These are phyloP conservation scores for Bradypodion pumilum DNA, from an alignment of 2,797 vertebrate species.

Conservation along the genomic window DNA sequence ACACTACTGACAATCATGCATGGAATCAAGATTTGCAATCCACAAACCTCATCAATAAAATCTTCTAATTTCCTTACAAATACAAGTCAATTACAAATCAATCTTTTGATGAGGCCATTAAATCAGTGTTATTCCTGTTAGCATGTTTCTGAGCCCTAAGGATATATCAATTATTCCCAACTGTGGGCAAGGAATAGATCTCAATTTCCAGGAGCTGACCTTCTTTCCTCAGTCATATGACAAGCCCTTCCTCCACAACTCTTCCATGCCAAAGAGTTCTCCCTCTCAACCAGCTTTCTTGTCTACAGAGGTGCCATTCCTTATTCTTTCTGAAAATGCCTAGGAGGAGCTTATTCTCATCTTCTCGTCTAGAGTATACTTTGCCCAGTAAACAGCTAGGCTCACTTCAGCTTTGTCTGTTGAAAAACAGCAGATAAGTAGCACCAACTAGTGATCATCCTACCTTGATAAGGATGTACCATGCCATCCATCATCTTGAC, in stretches of 20 bases:
- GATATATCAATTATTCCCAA: neutral
- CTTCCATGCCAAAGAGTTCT: neutral
- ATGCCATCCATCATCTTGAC: conserved; percentile 87
- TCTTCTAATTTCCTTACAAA: neutral
- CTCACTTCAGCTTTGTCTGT: neutral
- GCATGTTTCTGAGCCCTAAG: neutral
- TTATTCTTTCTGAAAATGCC: neutral
- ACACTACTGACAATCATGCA: neutral
- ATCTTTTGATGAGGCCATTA: neutral
- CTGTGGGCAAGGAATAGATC: neutral
- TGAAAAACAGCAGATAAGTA: neutral
- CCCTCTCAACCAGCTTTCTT: neutral
- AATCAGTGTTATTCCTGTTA: neutral
- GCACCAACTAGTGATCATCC: neutral
- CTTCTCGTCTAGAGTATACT: neutral
- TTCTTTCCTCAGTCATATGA: neutral
- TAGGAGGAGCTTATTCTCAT: neutral
- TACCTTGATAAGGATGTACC: conserved; percentile 94
- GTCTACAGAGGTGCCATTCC: neutral
- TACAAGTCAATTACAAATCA: neutral
- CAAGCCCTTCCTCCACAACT: neutral
- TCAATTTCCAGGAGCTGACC: neutral
- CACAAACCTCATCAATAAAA: neutral
- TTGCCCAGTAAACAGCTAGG: neutral
- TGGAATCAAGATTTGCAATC: neutral